Evolutionary conservation across 2,888 invertebrate species (phyloP).

Genomic region (Phengaris arion): DNA sequence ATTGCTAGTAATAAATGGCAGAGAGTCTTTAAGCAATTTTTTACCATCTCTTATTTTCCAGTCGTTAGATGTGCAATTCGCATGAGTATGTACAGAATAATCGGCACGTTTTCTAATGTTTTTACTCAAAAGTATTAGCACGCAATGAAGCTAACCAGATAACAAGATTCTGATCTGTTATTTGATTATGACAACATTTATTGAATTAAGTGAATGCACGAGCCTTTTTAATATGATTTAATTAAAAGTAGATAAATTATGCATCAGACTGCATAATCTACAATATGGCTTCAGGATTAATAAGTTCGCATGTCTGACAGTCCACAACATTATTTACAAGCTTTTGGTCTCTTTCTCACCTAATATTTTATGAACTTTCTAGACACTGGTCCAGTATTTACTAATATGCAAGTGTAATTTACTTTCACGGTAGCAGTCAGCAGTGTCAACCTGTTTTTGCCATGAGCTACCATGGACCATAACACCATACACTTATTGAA

Average conservation of each 20-base stretch:
- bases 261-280: neutral
- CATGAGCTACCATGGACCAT: neutral
- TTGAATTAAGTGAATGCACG: conserved; percentile 6
- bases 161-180: conserved; percentile 16
- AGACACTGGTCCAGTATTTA: conserved; percentile 13
- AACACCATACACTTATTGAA: neutral
- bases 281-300: conserved; percentile 3
- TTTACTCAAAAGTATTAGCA: neutral
- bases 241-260: conserved; percentile 11
- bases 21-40: neutral
- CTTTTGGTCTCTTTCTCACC: conserved; percentile 3
- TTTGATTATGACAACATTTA: conserved; percentile 23
- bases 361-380: conserved; percentile 16
- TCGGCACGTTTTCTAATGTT: conserved; percentile 15
- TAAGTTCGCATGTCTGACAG: neutral
- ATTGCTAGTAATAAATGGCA: neutral
- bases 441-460: conserved; percentile 8
- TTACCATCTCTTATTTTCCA: conserved; percentile 7
- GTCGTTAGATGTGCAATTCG: conserved; percentile 5
- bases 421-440: conserved; percentile 8
- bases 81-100: conserved; percentile 1
- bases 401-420: conserved; percentile 7
- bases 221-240: neutral
- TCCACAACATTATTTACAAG: neutral
- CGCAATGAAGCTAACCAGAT: conserved; percentile 19